phyloP scores from a whole-genome alignment of 2,113 vertebrate species.

The Bufo gargarizans region DNA sequence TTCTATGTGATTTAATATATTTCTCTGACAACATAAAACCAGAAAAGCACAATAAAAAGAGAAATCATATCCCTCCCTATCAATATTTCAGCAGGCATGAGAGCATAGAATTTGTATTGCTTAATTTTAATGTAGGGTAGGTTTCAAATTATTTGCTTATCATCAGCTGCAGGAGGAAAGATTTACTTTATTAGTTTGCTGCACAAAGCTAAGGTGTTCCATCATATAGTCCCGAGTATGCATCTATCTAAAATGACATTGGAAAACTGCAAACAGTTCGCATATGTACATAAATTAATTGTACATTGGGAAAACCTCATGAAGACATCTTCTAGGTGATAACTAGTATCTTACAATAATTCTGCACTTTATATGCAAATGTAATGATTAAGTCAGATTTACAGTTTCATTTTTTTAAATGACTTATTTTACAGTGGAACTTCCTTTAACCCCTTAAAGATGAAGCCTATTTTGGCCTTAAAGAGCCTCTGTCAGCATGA shows the following conservation, averaged over 20 bases:
- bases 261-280: conserved; percentile 12
- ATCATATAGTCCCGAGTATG: not conserved
- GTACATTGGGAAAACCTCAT: conserved; percentile 10
- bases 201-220: conserved; percentile 2
- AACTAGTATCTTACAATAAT: conserved; percentile 42
- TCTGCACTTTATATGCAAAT: conserved; percentile 52
- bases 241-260: conserved; percentile 16
- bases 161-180: conserved; percentile 2
- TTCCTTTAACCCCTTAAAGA: not conserved
- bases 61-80: conserved; percentile 23
- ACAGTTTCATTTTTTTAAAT: conserved; percentile 23
- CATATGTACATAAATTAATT: conserved; percentile 13
- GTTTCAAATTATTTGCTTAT: conserved; percentile 44
- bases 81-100: conserved; percentile 3
- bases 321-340: conserved; percentile 18
- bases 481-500: too few relatives aligned
- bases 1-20: not conserved
- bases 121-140: conserved; percentile 23
- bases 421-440: not conserved
- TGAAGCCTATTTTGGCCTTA: too few relatives aligned
- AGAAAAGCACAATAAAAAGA: not conserved
- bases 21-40: not conserved
- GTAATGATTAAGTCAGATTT: conserved; percentile 48
- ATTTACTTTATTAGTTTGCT: conserved; percentile 16
- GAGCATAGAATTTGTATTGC: not conserved